phyloP scores from a whole-genome alignment of 1,140 invertebrate genomes.

The Drosophila micromelanica region DNA sequence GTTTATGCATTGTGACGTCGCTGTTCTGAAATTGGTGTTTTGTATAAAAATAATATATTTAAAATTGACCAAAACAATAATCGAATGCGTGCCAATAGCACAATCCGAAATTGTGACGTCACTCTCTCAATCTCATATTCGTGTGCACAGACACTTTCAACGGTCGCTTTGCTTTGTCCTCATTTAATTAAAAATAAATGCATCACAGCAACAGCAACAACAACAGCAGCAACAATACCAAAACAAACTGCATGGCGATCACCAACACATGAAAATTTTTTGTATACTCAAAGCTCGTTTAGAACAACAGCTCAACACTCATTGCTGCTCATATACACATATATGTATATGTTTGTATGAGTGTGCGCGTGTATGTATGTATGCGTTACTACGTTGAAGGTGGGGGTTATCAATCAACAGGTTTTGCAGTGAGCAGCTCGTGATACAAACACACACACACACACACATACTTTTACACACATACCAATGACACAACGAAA shows the following conservation, averaged over 20 bases:
- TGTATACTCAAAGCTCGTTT: neutral
- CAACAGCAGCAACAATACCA: neutral
- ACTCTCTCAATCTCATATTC: too few relatives aligned
- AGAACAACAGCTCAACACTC: neutral
- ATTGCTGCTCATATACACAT: neutral
- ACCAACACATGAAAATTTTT: conserved; percentile 8
- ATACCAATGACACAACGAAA: conserved; percentile 96
- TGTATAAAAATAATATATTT: too few relatives aligned
- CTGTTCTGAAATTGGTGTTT: too few relatives aligned
- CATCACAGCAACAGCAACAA: conserved; percentile 3
- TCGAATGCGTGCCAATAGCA: too few relatives aligned
- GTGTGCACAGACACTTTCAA: neutral
- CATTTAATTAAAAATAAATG: conserved; percentile 15
- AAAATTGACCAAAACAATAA: too few relatives aligned
- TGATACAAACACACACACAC: neutral
- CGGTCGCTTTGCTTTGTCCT: conserved; percentile 5
- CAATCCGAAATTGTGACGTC: too few relatives aligned
- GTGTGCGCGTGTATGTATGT: conserved; percentile 5
- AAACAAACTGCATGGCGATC: conserved; percentile 4
- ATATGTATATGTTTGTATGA: neutral
- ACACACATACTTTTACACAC: conserved; percentile 28
- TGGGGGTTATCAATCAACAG: conserved; percentile 64
- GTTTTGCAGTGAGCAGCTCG: conserved; percentile 31
- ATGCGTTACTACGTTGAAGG: conserved; percentile 27
- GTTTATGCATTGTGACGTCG: too few relatives aligned